These are phyloP conservation scores for Ivindomyrus marchei DNA, from an alignment of 2,113 vertebrate species.

Conservation along the genomic window DNA sequence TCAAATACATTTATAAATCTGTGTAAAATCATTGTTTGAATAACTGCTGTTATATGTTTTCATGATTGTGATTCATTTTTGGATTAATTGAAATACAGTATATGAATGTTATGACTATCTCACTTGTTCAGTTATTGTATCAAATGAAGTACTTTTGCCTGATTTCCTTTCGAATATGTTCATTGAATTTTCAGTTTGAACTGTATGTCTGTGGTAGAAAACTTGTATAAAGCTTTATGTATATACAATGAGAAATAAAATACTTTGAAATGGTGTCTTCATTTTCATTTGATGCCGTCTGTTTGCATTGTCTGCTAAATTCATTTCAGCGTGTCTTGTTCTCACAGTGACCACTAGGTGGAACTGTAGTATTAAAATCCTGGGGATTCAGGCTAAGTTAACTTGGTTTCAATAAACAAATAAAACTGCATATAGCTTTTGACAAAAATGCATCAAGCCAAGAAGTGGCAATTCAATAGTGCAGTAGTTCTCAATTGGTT, in stretches of 20 bases:
- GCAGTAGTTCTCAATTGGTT: background rate
- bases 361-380: background rate
- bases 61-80: background rate
- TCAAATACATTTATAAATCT: background rate
- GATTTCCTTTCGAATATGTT: constrained; percentile 36
- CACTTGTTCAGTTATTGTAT: background rate
- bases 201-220: constrained; percentile 30
- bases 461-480: background rate
- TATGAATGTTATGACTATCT: constrained; percentile 6
- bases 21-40: background rate
- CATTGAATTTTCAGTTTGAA: constrained; percentile 35
- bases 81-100: background rate
- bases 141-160: constrained; percentile 14
- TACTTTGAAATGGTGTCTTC: background rate
- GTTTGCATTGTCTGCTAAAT: background rate
- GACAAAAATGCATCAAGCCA: background rate
- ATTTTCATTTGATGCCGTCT: background rate
- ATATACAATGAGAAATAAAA: constrained; percentile 57
- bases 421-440: background rate
- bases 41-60: background rate
- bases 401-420: background rate
- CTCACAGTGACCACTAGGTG: constrained; percentile 1
- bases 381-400: background rate
- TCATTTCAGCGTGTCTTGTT: background rate
- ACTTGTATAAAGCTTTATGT: constrained; percentile 36